Base-by-base conservation (phyloP, 2,888 invertebrate genomes). In the Neocrepidodera transversa region DNA sequence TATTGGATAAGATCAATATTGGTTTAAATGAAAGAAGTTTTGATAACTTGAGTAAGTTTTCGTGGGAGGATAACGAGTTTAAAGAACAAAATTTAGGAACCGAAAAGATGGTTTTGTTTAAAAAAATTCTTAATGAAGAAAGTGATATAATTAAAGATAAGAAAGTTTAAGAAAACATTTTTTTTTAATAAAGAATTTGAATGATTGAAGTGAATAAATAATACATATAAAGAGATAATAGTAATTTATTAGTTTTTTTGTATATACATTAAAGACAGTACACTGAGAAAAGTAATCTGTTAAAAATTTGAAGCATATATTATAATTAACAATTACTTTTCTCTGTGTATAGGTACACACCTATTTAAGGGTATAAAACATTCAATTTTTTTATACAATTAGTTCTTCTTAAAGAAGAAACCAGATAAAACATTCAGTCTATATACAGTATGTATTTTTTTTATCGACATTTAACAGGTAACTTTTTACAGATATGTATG, bases 1-100 rank as follows among this genome's bases (percentile, higher is more conserved):
- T 96, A 57, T 81, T 98, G 64, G 84, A 90, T 76, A 90, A 89
- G 79, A 77, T 93, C 51, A 79, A 78, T 66, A 80, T 88, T 17
- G 64, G 65, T 0, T 57, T 54, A 16, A 77, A 82, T 0, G 73
- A 80, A 58, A 81, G 88, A 62, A 76, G 67, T 60, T 88, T 87
- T 85, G 56, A 67, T 1, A 74, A 84, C 70, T 76, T 83, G 8
- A 73, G 64, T 57, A 77, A 77, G 40, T 65, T 71, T 18, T 74
- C 73, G 4, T 77, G 78, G 76, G 60, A 68, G 10, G 51, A 64
- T 50, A 4, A 40, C 5, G 55, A 68, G 16, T 75, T 76, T 63
- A 20, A 65, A 26, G 66, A 59, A 10, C 62, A 61, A 30, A 52
- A 58, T 10, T 73, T 78, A 58, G 58, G 65, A 4, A 45, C 43